Evolutionary conservation across 2,797 vertebrate species (phyloP).

Genomic region (Acanthurus lineatus): DNA sequence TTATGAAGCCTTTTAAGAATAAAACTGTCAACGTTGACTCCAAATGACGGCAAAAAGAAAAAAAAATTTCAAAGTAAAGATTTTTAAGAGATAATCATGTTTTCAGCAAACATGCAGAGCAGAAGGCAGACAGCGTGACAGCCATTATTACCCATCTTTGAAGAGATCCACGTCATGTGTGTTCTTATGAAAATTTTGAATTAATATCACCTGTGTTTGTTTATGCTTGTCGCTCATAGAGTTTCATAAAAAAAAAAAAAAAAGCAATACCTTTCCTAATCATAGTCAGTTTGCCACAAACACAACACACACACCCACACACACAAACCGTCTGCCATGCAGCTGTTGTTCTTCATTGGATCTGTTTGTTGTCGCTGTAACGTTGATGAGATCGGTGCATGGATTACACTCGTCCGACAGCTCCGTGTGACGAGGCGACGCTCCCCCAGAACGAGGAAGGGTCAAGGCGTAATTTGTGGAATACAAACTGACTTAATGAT

Average conservation of each 20-base stretch:
- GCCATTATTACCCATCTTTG: constrained; percentile 34
- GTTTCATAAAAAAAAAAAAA: constrained; percentile 24
- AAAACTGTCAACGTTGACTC: constrained; percentile 68
- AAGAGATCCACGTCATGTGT: constrained; percentile 7
- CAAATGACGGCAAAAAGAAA: constrained; percentile 27
- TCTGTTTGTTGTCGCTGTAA: constrained; percentile 48
- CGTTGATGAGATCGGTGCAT: constrained; percentile 48
- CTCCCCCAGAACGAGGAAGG: constrained; percentile 3
- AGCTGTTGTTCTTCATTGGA: constrained; percentile 42
- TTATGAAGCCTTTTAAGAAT: constrained; percentile 56
- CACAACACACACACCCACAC: neutral
- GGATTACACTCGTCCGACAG: constrained; percentile 42
- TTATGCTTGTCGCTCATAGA: constrained; percentile 34
- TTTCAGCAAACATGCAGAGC: constrained; percentile 20
- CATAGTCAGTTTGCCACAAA: neutral
- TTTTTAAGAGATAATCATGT: constrained; percentile 41
- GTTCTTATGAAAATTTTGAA: constrained; percentile 35
- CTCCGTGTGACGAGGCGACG: constrained; percentile 5
- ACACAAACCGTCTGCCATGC: constrained; percentile 29
- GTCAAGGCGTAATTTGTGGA: constrained; percentile 49
- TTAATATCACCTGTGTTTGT: constrained; percentile 57
- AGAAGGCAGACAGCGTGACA: constrained; percentile 4
- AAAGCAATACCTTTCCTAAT: constrained; percentile 28
- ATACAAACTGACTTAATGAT: constrained; percentile 50
- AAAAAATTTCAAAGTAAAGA: constrained; percentile 21